Percentiles rank a stretch among this genome's conserved stretches.
Evolutionary conservation across 1,140 invertebrate species (phyloP).

Genomic region (Hydropsyche tenuis): DNA sequence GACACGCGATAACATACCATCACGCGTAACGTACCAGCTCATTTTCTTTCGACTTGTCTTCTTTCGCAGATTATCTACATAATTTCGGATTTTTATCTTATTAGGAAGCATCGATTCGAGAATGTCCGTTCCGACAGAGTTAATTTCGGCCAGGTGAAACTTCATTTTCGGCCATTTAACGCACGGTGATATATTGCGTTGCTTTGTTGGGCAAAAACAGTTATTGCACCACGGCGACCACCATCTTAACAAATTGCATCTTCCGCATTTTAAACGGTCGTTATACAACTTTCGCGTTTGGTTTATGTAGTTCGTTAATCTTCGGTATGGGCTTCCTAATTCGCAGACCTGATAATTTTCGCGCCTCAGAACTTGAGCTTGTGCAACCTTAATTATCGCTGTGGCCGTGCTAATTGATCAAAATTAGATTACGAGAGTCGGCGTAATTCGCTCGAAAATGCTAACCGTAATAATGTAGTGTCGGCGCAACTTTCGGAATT

Average conservation of each 20-base stretch:
- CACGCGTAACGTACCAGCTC: slow-evolving; percentile 3
- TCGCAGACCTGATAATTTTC: too few species aligned
- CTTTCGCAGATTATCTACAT: not conserved
- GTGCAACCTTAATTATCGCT: not conserved
- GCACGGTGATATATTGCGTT: slow-evolving; percentile 19
- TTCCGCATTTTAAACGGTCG: slow-evolving; percentile 31
- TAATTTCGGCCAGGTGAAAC: not conserved
- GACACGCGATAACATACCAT: slow-evolving; percentile 24
- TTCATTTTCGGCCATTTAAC: too few species aligned
- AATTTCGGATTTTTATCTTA: not conserved
- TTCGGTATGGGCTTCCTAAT: too few species aligned
- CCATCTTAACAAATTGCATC: slow-evolving; percentile 34
- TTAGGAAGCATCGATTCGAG: not conserved
- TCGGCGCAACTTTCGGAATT: too few species aligned
- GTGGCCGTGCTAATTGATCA: slow-evolving; percentile 7
- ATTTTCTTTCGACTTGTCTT: not conserved
- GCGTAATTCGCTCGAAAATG: too few species aligned
- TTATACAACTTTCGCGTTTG: slow-evolving; percentile 6
- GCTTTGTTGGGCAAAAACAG: slow-evolving; percentile 36
- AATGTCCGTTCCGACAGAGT: not conserved
- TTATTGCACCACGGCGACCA: slow-evolving; percentile 8
- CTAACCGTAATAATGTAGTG: too few species aligned
- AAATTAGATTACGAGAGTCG: not conserved
- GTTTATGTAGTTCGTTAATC: too few species aligned
- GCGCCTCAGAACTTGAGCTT: too few species aligned